These are phyloP conservation scores for Hycleus cichorii DNA, from an alignment of 1,140 invertebrate species.

Conservation along the genomic window DNA sequence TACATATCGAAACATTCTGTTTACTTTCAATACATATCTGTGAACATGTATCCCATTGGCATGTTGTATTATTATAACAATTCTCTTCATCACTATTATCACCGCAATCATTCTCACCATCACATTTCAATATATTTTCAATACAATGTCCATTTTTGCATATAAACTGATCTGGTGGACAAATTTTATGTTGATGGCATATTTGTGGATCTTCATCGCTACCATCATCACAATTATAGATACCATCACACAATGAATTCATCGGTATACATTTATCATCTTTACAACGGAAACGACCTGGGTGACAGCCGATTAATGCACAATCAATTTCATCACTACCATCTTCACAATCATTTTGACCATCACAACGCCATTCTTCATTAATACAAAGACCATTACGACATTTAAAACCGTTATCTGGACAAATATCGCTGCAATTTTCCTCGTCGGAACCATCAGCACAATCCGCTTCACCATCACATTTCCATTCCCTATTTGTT, in stretches of 20 bases:
- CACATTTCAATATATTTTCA: slow-evolving; percentile 65
- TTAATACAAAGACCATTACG: slow-evolving; percentile 51
- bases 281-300: slow-evolving; percentile 48
- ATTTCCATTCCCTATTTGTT: slow-evolving; percentile 44
- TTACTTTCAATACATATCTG: slow-evolving; percentile 67
- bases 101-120: slow-evolving; percentile 53
- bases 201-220: slow-evolving; percentile 62
- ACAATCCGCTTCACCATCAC: slow-evolving; percentile 58
- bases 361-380: slow-evolving; percentile 59
- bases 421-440: slow-evolving; percentile 46
- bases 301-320: slow-evolving; percentile 33
- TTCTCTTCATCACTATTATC: slow-evolving; percentile 59
- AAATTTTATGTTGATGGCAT: slow-evolving; percentile 47
- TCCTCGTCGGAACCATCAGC: slow-evolving; percentile 53
- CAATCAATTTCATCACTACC: slow-evolving; percentile 51
- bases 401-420: slow-evolving; percentile 44
- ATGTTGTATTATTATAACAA: slow-evolving; percentile 40
- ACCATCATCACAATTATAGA: slow-evolving; percentile 61
- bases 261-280: slow-evolving; percentile 63
- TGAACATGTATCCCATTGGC: slow-evolving; percentile 63
- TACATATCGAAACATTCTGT: slow-evolving; percentile 52
- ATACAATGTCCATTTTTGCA: slow-evolving; percentile 71
- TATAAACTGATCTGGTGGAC: slow-evolving; percentile 60
- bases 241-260: slow-evolving; percentile 59
- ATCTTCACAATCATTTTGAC: slow-evolving; percentile 53